Evolutionary conservation across 2,888 invertebrate species (phyloP), one percentile per base, ranked within the genome.

Genomic region (Acronicta leporina): DNA sequence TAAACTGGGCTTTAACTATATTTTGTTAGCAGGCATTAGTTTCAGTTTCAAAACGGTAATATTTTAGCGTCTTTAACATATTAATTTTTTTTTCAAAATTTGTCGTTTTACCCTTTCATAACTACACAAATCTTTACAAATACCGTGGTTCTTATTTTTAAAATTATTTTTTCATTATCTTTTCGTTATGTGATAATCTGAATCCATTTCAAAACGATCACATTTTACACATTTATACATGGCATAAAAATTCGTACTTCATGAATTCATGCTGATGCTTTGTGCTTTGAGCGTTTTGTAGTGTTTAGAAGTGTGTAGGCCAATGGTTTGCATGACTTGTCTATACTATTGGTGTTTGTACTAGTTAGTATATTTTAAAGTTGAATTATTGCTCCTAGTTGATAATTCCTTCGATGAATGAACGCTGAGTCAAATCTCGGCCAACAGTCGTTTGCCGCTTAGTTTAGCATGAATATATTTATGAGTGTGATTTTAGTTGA

Each of bases 231-330:
- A 59, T 13, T 47, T 78, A 20, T 20, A 83, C 84, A 86, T 86
- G 81, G 74, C 71, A 80, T 76, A 63, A 50, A 63, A 74, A 63
- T 77, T 75, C 72, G 80, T 80, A 75, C 73, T 79, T 81, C 79
- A 81, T 80, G 77, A 63, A 67, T 75, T 62, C 76, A 81, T 80
- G 89, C 89, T 87, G 88, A 74, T 71, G 88, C 88, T 86, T 87
- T 33, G 15, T 51, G 66, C 66, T 67, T 69, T 15, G 8, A 38
- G 63, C 66, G 83, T 81, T 73, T 74, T 83, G 13, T 45, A 66
- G 52, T 64, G 27, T 41, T 49, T 73, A 61, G 61, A 38, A 38
- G n/a, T 58, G 25, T 63, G 55, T 68, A 43, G 51, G 48, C 38
- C 42, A 14, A 14, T 48, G 42, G 54, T 63, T 53, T 73, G 73